Percentiles rank a stretch among this genome's conserved stretches.
Conservation (phyloP, 1,140 invertebrate species). For the Coenobita brevimanus region DNA sequence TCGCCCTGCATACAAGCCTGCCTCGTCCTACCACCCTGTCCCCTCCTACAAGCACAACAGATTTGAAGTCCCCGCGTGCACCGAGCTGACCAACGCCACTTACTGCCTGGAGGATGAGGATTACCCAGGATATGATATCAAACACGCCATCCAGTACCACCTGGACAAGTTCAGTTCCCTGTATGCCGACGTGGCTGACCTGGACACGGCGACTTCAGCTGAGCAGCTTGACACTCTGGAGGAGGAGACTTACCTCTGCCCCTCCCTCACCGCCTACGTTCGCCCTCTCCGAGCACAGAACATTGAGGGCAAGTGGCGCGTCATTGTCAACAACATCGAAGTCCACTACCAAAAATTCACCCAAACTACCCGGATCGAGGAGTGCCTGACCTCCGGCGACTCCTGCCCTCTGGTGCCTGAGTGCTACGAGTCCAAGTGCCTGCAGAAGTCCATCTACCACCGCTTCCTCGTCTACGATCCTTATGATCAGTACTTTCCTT, state of each 20-base stretch:
- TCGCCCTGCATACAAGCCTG: background rate
- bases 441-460: constrained; percentile 71
- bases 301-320: constrained; percentile 66
- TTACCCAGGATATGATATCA: constrained; percentile 68
- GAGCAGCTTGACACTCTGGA: constrained; percentile 58
- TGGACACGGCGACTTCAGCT: constrained; percentile 67
- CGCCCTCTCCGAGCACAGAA: constrained; percentile 66
- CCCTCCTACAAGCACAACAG: background rate
- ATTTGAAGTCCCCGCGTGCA: constrained; percentile 48
- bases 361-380: constrained; percentile 69
- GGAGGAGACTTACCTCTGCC: background rate
- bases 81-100: constrained; percentile 69
- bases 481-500: constrained; percentile 70
- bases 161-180: constrained; percentile 66
- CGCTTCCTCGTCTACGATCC: constrained; percentile 70
- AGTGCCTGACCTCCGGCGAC: constrained; percentile 63
- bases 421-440: constrained; percentile 70
- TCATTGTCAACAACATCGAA: constrained; percentile 70
- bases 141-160: constrained; percentile 59
- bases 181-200: constrained; percentile 52
- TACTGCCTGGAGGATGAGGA: constrained; percentile 70
- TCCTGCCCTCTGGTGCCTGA: constrained; percentile 69
- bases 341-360: constrained; percentile 68
- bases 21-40: constrained; percentile 29
- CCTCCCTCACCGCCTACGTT: constrained; percentile 41